Evolutionary conservation across 2,113 vertebrate genomes (phyloP).

Genomic region (Corythaixoides concolor): DNA sequence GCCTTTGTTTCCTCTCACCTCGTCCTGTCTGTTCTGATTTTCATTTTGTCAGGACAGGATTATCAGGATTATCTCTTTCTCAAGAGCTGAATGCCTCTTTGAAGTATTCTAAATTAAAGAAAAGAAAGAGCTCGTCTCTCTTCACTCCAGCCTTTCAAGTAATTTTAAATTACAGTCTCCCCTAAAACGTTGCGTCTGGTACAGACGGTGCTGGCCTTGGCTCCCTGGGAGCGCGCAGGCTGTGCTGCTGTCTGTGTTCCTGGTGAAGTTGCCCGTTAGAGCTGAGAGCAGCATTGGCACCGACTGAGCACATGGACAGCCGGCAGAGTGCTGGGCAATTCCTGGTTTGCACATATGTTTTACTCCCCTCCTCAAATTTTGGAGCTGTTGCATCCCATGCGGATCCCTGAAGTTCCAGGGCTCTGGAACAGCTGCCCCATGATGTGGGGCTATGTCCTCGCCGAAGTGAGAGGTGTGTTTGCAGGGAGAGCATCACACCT

Average conservation of each 20-base stretch:
- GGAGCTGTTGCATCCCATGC: background rate
- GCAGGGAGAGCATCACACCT: background rate
- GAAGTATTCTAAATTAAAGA: background rate
- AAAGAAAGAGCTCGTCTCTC: background rate
- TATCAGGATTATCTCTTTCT: background rate
- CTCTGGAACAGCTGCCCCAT: background rate
- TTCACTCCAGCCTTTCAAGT: background rate
- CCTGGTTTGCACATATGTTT: background rate
- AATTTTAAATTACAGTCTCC: background rate
- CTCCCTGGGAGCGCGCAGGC: background rate
- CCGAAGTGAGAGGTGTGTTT: background rate
- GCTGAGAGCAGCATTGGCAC: background rate
- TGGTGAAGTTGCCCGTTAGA: background rate
- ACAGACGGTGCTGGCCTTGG: background rate
- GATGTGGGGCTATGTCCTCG: accelerated
- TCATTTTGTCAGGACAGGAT: background rate
- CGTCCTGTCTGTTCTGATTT: background rate
- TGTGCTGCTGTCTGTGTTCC: background rate
- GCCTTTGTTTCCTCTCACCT: background rate
- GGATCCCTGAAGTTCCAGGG: background rate
- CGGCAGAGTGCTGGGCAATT: background rate
- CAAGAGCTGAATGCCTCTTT: background rate
- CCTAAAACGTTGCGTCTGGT: background rate
- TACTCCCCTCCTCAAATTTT: background rate
- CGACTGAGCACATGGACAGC: background rate